phyloP scores from a whole-genome alignment of 2,888 invertebrate genomes.

The Diaprepes abbreviatus region DNA sequence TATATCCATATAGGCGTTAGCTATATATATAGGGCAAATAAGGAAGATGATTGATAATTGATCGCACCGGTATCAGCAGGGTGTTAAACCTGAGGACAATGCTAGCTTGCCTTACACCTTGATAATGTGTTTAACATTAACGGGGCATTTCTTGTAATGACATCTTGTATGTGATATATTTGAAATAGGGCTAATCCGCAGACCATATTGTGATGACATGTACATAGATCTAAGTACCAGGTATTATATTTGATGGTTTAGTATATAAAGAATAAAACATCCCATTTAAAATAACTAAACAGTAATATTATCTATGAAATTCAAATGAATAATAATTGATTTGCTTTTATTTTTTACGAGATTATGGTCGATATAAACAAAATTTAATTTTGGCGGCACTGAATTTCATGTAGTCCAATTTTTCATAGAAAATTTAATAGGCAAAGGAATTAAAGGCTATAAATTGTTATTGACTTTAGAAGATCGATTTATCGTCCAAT shows the following conservation, averaged over 20 bases:
- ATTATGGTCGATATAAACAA: no score
- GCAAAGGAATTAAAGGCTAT: no score
- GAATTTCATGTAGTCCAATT: no score
- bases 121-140: not conserved
- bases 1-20: not conserved
- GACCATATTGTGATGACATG: not conserved
- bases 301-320: no score
- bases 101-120: not conserved
- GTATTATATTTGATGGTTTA: not conserved
- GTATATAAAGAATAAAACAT: not conserved
- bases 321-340: no score
- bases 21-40: not conserved
- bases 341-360: no score
- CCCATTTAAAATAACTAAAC: no score
- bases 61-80: constrained; percentile 14
- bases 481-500: no score
- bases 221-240: not conserved
- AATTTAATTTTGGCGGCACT: no score
- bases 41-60: constrained; percentile 27
- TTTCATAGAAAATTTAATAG: no score
- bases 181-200: no score
- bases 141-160: constrained; percentile 8
- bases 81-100: constrained; percentile 21
- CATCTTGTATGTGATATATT: not conserved
- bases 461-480: no score